phyloP scores from a whole-genome alignment of 2,888 invertebrate genomes.

The Diaprepes abbreviatus region DNA sequence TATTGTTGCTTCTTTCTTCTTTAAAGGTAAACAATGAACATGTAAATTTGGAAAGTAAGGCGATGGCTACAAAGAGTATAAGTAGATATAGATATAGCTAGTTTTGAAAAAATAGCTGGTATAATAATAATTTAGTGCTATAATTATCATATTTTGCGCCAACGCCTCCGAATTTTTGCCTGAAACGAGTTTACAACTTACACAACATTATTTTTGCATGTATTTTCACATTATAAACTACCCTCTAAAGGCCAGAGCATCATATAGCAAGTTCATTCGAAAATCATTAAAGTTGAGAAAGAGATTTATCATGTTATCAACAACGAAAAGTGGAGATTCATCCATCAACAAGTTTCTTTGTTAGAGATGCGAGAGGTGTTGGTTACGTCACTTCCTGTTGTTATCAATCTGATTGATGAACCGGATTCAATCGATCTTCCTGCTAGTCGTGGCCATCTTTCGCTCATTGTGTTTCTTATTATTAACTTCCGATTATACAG shows the following conservation, averaged over 20 bases:
- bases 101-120: too few species aligned
- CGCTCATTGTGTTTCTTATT: constrained; percentile 17
- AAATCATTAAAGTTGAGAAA: constrained; percentile 41
- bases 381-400: constrained; percentile 57
- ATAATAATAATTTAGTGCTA: too few species aligned
- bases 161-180: too few species aligned
- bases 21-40: too few species aligned
- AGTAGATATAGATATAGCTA: too few species aligned
- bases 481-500: background rate
- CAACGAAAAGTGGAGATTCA: constrained; percentile 46
- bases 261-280: constrained; percentile 36
- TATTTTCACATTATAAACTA: too few species aligned
- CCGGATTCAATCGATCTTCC: constrained; percentile 41
- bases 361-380: constrained; percentile 41
- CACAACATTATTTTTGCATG: too few species aligned
- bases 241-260: background rate
- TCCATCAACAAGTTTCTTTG: constrained; percentile 52
- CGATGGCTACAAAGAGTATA: too few species aligned
- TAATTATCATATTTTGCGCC: too few species aligned
- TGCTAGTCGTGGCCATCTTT: constrained; percentile 16
- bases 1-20: too few species aligned
- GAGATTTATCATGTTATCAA: constrained; percentile 48
- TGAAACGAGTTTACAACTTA: too few species aligned
- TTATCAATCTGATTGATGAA: constrained; percentile 59
- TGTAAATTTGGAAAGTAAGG: too few species aligned